These are phyloP conservation scores for Drosophila siamana DNA, from an alignment of 2,888 invertebrate species.

Conservation along the genomic window DNA sequence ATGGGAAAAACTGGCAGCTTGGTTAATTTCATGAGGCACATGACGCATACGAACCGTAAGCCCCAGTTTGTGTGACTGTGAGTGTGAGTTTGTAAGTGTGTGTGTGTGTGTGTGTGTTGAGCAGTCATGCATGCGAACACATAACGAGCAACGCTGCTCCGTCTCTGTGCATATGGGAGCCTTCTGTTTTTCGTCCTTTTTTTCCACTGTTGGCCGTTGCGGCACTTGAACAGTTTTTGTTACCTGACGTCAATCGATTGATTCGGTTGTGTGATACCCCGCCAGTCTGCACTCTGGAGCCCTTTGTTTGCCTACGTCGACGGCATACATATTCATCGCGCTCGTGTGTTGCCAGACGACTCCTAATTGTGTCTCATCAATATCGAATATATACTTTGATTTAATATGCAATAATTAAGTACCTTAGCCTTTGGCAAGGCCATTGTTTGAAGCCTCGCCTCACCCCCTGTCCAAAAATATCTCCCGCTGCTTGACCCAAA, in stretches of 20 bases:
- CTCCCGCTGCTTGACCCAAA: neutral
- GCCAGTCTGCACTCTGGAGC: neutral
- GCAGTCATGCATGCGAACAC: slow-evolving; percentile 60
- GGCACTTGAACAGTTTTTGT: slow-evolving; percentile 51
- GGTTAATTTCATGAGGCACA: slow-evolving; percentile 55
- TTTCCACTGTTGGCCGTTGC: slow-evolving; percentile 13
- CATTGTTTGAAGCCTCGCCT: slow-evolving; percentile 25
- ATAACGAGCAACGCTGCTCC: slow-evolving; percentile 48
- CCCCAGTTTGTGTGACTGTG: slow-evolving; percentile 9
- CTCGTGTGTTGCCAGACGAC: slow-evolving; percentile 7
- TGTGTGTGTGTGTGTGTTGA: slow-evolving; percentile 35
- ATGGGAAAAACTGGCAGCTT: slow-evolving; percentile 28
- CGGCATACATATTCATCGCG: slow-evolving; percentile 1
- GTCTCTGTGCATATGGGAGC: too few relatives aligned
- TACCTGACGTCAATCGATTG: slow-evolving; percentile 79
- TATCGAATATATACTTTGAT: slow-evolving; percentile 45
- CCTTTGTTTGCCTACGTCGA: slow-evolving; percentile 21
- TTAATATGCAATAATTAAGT: slow-evolving; percentile 74
- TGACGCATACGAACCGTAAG: slow-evolving; percentile 51
- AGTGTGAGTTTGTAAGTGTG: neutral
- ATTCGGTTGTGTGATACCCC: slow-evolving; percentile 30
- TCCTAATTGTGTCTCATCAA: slow-evolving; percentile 66
- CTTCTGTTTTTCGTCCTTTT: slow-evolving; percentile 23
- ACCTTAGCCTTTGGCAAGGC: slow-evolving; percentile 35
- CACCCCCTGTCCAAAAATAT: too few relatives aligned